Evolutionary conservation across 2,888 invertebrate genomes (phyloP).

Genomic region (Caenorhabditis uteleia): DNA sequence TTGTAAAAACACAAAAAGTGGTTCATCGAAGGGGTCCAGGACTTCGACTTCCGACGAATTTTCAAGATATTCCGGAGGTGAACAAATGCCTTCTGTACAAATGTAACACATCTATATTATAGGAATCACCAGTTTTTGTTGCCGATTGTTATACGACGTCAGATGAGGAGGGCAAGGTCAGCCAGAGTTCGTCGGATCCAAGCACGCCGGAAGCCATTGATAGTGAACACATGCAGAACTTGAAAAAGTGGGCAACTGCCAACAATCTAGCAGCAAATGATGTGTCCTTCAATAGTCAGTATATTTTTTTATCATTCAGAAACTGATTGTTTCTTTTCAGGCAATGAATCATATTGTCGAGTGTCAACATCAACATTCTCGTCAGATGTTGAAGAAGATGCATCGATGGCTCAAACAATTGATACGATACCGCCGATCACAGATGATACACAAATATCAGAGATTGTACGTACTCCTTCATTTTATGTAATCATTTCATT

Average conservation of each 20-base stretch:
- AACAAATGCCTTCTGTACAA: no score
- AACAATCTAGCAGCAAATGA: slow-evolving; percentile 13
- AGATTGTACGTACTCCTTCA: no score
- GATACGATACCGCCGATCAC: no score
- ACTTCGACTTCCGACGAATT: background rate
- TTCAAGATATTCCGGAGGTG: slow-evolving; percentile 10
- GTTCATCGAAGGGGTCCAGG: background rate
- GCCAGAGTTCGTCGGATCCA: slow-evolving; percentile 5
- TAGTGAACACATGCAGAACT: slow-evolving; percentile 1
- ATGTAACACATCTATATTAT: background rate
- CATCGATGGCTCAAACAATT: no score
- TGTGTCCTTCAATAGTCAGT: background rate
- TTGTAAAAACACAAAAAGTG: background rate
- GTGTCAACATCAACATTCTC: background rate
- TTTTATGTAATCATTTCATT: no score
- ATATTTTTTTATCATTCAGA: background rate
- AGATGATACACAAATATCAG: no score
- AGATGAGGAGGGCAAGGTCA: slow-evolving; percentile 17
- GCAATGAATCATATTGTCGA: background rate
- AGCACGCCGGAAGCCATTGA: slow-evolving; percentile 16
- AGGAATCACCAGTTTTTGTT: slow-evolving; percentile 13
- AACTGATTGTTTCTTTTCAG: background rate
- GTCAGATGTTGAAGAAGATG: slow-evolving; percentile 2
- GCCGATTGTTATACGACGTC: slow-evolving; percentile 24
- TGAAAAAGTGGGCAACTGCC: slow-evolving; percentile 34